A percentile compares a stretch with the other conserved stretches of the same genome.
phyloP scores from a whole-genome alignment of 2,113 vertebrate genomes.

The Lonchura striata region DNA sequence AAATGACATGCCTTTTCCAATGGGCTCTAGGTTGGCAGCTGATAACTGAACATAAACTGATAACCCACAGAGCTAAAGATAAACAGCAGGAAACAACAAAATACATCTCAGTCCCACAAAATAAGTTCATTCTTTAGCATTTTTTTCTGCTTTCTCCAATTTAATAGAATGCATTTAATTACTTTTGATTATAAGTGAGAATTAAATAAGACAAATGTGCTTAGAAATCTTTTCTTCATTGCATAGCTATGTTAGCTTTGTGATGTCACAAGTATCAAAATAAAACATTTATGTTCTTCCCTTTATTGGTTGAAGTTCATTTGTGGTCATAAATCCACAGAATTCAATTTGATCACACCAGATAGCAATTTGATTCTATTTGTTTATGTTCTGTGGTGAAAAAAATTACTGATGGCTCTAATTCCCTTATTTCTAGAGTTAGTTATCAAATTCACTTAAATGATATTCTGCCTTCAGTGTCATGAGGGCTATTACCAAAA shows the following conservation, averaged over 20 bases:
- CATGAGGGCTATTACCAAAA: not conserved
- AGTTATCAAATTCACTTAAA: not conserved
- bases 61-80: constrained; percentile 31
- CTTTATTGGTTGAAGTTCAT: constrained; percentile 27
- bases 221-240: constrained; percentile 27
- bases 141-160: constrained; percentile 26
- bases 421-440: constrained; percentile 19
- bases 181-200: constrained; percentile 32
- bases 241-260: constrained; percentile 38
- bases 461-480: not conserved
- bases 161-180: constrained; percentile 49
- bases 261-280: constrained; percentile 43
- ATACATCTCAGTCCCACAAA: not conserved
- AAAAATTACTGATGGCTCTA: constrained; percentile 36
- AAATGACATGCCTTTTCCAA: constrained; percentile 50
- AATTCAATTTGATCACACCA: constrained; percentile 41
- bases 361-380: constrained; percentile 31
- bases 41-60: constrained; percentile 43
- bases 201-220: constrained; percentile 46
- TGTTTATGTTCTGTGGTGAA: not conserved
- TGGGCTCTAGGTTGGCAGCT: constrained; percentile 14
- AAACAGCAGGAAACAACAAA: constrained; percentile 59
- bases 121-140: constrained; percentile 1
- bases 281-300: constrained; percentile 37
- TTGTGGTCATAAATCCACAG: constrained; percentile 28